Base-by-base conservation (phyloP, 2,113 vertebrate genomes). In the Ictalurus furcatus region DNA sequence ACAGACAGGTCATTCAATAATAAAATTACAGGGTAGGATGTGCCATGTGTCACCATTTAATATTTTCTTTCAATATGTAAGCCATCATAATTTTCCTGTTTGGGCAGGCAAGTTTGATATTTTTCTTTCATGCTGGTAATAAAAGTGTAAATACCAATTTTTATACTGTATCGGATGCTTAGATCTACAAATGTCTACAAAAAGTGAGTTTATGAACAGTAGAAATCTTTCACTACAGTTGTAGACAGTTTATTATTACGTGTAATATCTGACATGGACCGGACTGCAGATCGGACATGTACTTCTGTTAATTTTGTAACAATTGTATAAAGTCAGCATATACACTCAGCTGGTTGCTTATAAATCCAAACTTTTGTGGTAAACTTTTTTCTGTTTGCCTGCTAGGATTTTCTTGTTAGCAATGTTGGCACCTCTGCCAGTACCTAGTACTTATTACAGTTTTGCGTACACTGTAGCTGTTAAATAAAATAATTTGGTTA, bases 81-180 rank as follows among this genome's bases (percentile, higher is more conserved):
- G 4, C 14, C 48, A 30, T 80, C 8, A 81, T 30, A 12, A 48
- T 34, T 58, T 81, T 21, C 52, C n/a, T 58, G 37, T 81, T 81
- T 58, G 17, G 52, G n/a, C 28, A 81, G 16, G 2, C 54, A 56
- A 56, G 78, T 80, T 58, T 34, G 1, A 56, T 81, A 81, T 81
- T 34, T 80, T 58, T 6, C n/a, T 58, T 81, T 59, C 19, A 81
- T 59, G n/a, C 21, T 16, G 54, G 52, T 79, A 52, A 52, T 79
- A 79, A 79, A 79, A 81, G 54, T 81, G 79, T 81, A 58, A 81
- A 58, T 79, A 74, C 34, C 73, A 79, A 48, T 79, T 52, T 79
- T 79, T 79, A n/a, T 79, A 79, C 44, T 79, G 44, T 79, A 79
- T 79, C 44, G 52, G 44, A 79, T 79, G 44, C 13, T 79, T 25